These are phyloP conservation scores for Eunapius fragilis DNA, from an alignment of 37 sponge, comb jelly and placozoan genomes.

Conservation along the genomic window DNA sequence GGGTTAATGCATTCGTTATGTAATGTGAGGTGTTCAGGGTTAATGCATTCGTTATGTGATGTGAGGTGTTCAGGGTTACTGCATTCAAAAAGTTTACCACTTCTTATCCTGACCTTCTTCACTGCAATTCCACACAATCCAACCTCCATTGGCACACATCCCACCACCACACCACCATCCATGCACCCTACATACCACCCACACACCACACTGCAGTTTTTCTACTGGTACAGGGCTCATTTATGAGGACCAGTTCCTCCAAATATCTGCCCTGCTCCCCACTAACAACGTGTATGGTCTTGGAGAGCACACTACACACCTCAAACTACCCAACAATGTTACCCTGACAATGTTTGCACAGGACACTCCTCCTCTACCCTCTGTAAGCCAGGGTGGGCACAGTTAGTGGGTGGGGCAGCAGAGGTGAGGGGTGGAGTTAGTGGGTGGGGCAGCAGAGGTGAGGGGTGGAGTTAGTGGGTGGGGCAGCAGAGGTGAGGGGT, in stretches of 20 bases:
- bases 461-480: not conserved
- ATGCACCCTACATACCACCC: not conserved
- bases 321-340: conserved; percentile 37
- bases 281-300: conserved; percentile 68
- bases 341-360: conserved; percentile 64
- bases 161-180: too few species aligned
- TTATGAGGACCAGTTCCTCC: conserved; percentile 71
- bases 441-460: not conserved
- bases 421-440: not conserved
- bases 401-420: not conserved
- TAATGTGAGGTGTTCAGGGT: too few species aligned
- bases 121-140: too few species aligned
- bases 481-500: not conserved
- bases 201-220: conserved; percentile 44
- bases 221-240: conserved; percentile 29
- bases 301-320: conserved; percentile 57
- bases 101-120: too few species aligned
- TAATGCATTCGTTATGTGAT: too few species aligned
- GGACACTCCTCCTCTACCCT: conserved; percentile 55
- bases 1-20: too few species aligned
- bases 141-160: too few species aligned
- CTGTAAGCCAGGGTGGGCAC: conserved; percentile 12
- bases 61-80: too few species aligned
- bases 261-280: conserved; percentile 64
- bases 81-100: too few species aligned